These are phyloP conservation scores for Eulithis testata DNA, from an alignment of 2,888 invertebrate species.

Conservation along the genomic window DNA sequence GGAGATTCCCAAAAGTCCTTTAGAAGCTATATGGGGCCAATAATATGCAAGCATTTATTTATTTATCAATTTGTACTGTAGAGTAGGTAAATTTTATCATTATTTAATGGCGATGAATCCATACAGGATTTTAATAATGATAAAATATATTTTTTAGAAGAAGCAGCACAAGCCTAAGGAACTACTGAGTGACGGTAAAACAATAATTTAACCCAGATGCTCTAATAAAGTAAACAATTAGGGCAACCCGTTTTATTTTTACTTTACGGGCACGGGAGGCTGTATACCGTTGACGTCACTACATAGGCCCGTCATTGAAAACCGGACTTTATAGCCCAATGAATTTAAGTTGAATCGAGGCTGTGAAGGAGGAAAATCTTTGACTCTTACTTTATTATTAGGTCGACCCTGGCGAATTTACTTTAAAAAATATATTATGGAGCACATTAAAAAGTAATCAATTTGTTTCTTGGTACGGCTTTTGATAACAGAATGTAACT, in stretches of 20 bases:
- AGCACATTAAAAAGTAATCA: slow-evolving; percentile 10
- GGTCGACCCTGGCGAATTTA: slow-evolving; percentile 28
- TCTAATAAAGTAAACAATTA: slow-evolving; percentile 58
- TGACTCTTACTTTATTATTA: slow-evolving; percentile 21
- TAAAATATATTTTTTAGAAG: too few species aligned
- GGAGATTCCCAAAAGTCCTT: too few species aligned
- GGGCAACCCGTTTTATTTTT: slow-evolving; percentile 59
- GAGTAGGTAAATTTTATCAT: too few species aligned
- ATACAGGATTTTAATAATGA: too few species aligned
- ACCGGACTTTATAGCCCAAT: slow-evolving; percentile 35
- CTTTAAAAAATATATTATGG: slow-evolving; percentile 24
- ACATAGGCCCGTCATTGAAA: slow-evolving; percentile 33
- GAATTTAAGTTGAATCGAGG: slow-evolving; percentile 23
- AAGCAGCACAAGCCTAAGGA: not conserved
- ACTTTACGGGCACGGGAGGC: slow-evolving; percentile 49
- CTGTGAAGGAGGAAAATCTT: slow-evolving; percentile 29
- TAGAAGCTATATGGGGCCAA: too few species aligned
- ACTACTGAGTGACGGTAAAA: not conserved
- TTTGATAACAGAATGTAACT: not conserved
- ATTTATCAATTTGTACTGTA: too few species aligned
- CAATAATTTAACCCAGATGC: slow-evolving; percentile 38
- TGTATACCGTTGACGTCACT: slow-evolving; percentile 48
- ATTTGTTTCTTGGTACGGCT: slow-evolving; percentile 5
- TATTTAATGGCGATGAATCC: too few species aligned
- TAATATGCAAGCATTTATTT: too few species aligned